Evolutionary conservation across 2,888 invertebrate species (phyloP).

Genomic region (Harpalus rufipes): DNA sequence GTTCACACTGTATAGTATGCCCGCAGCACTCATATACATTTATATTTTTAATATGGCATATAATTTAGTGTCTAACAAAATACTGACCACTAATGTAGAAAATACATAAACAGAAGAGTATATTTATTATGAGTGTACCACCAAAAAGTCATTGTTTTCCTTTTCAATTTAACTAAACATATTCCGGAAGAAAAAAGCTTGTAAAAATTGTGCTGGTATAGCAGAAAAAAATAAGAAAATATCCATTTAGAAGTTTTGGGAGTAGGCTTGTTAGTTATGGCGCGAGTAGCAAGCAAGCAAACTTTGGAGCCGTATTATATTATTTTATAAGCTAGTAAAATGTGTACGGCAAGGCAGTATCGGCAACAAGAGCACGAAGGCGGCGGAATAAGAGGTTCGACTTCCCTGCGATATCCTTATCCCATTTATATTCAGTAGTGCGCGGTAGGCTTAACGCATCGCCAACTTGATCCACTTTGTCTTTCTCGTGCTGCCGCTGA

Average conservation of each 20-base stretch:
- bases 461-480: conserved; percentile 64
- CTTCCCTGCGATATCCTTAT: conserved; percentile 34
- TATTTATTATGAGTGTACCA: not conserved
- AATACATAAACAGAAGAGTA: too few species aligned
- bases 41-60: too few species aligned
- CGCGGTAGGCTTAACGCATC: conserved; percentile 63
- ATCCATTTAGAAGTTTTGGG: not conserved
- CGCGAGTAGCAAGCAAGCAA: not conserved
- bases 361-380: conserved; percentile 1
- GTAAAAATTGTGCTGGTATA: not conserved
- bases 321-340: conserved; percentile 53
- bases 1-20: too few species aligned
- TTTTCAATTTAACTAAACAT: not conserved
- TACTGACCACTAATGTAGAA: too few species aligned
- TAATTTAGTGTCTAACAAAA: too few species aligned
- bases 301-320: conserved; percentile 19
- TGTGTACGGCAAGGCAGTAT: conserved; percentile 23
- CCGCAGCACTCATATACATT: too few species aligned
- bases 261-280: conserved; percentile 20
- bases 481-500: conserved; percentile 47
- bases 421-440: conserved; percentile 66
- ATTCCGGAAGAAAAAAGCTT: not conserved
- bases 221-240: not conserved
- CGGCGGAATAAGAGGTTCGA: conserved; percentile 44
- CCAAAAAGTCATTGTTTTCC: not conserved